A percentile compares a stretch with the other conserved stretches of the same genome.
Evolutionary conservation across 2,797 vertebrate genomes (phyloP).

Genomic region (Prunella strophiata): DNA sequence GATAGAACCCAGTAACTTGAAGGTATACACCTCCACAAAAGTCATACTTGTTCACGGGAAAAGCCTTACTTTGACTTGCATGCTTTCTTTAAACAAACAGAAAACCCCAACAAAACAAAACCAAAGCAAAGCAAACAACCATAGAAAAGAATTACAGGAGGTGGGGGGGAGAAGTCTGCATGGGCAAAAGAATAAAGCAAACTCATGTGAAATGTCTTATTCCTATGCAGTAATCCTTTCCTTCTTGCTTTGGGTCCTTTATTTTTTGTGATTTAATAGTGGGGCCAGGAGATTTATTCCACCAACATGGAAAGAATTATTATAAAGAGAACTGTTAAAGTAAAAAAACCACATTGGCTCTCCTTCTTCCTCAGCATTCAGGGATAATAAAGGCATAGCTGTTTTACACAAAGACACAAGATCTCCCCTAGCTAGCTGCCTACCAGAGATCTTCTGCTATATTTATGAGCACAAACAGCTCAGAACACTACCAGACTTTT

Average conservation of each 20-base stretch:
- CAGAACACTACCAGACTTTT: neutral
- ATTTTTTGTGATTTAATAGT: neutral
- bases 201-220: neutral
- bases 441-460: neutral
- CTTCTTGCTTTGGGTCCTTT: neutral
- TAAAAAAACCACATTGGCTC: neutral
- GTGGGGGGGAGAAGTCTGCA: neutral
- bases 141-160: neutral
- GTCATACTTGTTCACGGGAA: neutral
- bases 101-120: neutral
- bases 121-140: neutral
- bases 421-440: neutral
- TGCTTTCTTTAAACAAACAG: neutral
- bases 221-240: neutral
- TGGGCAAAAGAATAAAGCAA: neutral
- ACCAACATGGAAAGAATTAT: neutral
- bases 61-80: neutral
- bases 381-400: neutral
- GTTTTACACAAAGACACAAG: neutral
- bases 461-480: neutral
- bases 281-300: neutral
- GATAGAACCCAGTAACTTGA: neutral
- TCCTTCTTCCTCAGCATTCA: neutral
- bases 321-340: neutral
- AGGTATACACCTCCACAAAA: neutral